Conservation (phyloP, 2,888 invertebrate species). For the Tuberolachnus salignus region DNA sequence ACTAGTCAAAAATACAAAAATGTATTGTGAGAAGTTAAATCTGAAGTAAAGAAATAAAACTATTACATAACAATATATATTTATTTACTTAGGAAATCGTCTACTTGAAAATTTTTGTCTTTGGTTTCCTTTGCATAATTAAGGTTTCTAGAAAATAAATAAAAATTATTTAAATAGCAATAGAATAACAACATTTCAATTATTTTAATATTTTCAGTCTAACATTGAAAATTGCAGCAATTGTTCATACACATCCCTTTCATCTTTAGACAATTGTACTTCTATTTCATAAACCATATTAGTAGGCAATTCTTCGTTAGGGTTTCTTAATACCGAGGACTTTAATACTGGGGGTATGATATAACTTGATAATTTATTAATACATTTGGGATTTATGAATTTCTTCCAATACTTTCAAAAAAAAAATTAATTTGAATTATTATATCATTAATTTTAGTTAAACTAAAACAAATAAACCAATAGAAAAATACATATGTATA, state of each 20-base stretch:
- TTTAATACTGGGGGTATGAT: constrained; percentile 72
- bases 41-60: too few species aligned
- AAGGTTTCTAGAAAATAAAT: too few species aligned
- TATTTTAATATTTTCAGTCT: too few species aligned
- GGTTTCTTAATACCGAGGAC: constrained; percentile 82
- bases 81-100: too few species aligned
- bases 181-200: too few species aligned
- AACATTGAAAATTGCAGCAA: constrained; percentile 64
- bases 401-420: background rate
- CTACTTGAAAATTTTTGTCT: too few species aligned
- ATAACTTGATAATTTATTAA: background rate
- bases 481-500: constrained; percentile 43
- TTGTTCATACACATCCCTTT: constrained; percentile 80
- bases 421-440: background rate
- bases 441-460: background rate
- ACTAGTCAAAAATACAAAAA: too few species aligned
- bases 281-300: constrained; percentile 68
- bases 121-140: too few species aligned
- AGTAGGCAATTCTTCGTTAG: constrained; percentile 77
- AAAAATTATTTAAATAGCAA: too few species aligned
- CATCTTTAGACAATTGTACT: constrained; percentile 72
- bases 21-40: too few species aligned
- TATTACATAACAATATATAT: too few species aligned
- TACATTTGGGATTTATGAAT: background rate
- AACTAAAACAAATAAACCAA: background rate